A percentile compares a stretch with the other conserved stretches of the same genome.
Conservation (phyloP, 2,888 invertebrate genomes). For the Drosophila multiciliata region DNA sequence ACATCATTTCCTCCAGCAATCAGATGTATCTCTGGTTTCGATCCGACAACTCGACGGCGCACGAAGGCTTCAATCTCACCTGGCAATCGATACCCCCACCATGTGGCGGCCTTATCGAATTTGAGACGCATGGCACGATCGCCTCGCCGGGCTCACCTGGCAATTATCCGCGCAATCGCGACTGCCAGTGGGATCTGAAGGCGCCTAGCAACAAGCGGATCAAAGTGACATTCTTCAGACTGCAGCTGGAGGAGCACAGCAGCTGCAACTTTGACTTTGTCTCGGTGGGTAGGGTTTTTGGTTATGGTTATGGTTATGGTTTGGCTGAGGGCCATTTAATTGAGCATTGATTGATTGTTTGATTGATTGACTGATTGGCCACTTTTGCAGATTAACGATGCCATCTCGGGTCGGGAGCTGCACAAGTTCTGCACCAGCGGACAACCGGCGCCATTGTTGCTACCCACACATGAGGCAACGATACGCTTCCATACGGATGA, state of each 20-base stretch:
- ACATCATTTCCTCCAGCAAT: constrained; percentile 91
- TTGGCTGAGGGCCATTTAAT: neutral
- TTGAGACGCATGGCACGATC: constrained; percentile 89
- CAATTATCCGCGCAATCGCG: constrained; percentile 92
- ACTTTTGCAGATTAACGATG: constrained; percentile 71
- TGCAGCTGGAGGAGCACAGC: constrained; percentile 90
- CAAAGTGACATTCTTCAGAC: constrained; percentile 91
- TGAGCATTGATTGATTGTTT: neutral
- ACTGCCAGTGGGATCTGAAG: constrained; percentile 92
- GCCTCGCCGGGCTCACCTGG: constrained; percentile 95
- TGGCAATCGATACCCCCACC: constrained; percentile 91
- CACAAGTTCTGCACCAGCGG: constrained; percentile 91
- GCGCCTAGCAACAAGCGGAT: constrained; percentile 91
- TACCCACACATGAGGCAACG: constrained; percentile 88
- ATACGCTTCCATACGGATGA: constrained; percentile 93
- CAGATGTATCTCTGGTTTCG: constrained; percentile 92
- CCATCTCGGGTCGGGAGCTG: constrained; percentile 85
- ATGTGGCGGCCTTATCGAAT: constrained; percentile 89
- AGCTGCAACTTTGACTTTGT: constrained; percentile 92
- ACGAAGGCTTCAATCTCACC: constrained; percentile 90
- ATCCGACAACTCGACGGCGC: constrained; percentile 88
- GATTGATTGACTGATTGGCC: neutral
- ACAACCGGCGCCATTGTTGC: constrained; percentile 89
- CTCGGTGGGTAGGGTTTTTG: constrained; percentile 85
- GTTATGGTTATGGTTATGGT: neutral